Base-by-base conservation (phyloP, 2,113 vertebrate species). In the Paratilapia polleni region DNA sequence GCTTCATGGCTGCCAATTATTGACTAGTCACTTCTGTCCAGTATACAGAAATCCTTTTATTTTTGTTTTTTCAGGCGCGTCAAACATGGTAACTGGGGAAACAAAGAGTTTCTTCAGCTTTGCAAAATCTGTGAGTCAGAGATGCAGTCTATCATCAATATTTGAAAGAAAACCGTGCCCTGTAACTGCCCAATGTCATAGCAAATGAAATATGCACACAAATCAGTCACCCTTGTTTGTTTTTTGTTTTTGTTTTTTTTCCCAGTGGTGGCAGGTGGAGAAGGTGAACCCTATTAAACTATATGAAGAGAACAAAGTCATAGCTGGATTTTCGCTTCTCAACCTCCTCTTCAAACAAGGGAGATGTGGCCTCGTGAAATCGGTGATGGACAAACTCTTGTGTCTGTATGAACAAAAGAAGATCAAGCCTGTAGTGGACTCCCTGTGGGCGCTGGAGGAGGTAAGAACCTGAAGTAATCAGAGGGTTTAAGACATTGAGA, bases 31-130 rank as follows among this genome's bases (percentile, higher is more conserved):
- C 80, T 83, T 89, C 63, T 85, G 75, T 77, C 64, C 59, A 80
- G 83, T 84, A 79, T 78, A 60, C 87, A 84, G 36, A 20, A 84
- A 91, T 83, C 28, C 56, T 89, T 86, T 93, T 89, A 75, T 92
- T 90, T 87, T 78, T 92, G 85, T 87, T 90, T 93, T 96, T 96
- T 61, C 96, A 99, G 98, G 98, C 89, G 98, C 98, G 17, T 99
- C 98, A 92, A 99, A 98, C 95, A 98, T 98, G 97, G 98, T 99
- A 87, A 99, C 98, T 66, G 98, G 98, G 88, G 98, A 99, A 95
- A 99, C 98, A 93, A 99, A 99, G 97, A 99, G 98, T 95, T 99
- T 99, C 96, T 99, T 99, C 95, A 99, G 98, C 95, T 99, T 99
- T 95, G 98, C 98, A 87, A 99, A 99, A 96, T 99, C 98, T 74